These are phyloP conservation scores for Latheticus oryzae DNA, from an alignment of 2,888 invertebrate species.

Conservation along the genomic window DNA sequence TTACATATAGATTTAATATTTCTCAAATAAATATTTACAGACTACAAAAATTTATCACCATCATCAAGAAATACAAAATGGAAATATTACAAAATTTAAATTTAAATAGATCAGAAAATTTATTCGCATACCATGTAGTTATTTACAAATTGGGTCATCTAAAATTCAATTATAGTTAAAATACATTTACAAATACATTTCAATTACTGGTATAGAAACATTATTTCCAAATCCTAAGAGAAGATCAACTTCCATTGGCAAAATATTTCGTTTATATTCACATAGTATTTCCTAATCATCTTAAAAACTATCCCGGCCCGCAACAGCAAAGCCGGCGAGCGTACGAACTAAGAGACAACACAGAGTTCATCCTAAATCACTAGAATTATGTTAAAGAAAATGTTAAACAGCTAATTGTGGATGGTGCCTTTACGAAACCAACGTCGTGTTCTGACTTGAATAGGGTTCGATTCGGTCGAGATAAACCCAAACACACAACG, in stretches of 20 bases:
- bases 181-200: conserved; percentile 59
- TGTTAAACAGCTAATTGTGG: conserved; percentile 29
- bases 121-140: conserved; percentile 50
- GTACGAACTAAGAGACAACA: conserved; percentile 54
- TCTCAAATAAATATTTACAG: conserved; percentile 64
- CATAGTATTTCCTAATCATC: conserved; percentile 52
- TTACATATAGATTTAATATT: conserved; percentile 64
- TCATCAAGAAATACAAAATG: conserved; percentile 56
- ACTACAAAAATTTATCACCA: conserved; percentile 62
- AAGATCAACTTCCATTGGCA: conserved; percentile 61
- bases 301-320: conserved; percentile 52
- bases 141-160: conserved; percentile 60
- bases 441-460: not conserved
- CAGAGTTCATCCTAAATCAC: conserved; percentile 44
- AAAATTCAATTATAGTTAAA: conserved; percentile 57
- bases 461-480: conserved; percentile 6
- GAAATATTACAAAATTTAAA: conserved; percentile 60
- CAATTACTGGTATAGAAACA: conserved; percentile 54
- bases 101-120: conserved; percentile 51
- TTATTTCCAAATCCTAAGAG: conserved; percentile 54
- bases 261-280: conserved; percentile 55
- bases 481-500: conserved; percentile 20
- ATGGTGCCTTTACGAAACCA: conserved; percentile 21
- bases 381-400: conserved; percentile 37
- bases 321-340: conserved; percentile 58